These are phyloP conservation scores for Tineola bisselliella DNA, from an alignment of 2,888 invertebrate genomes.

Conservation along the genomic window DNA sequence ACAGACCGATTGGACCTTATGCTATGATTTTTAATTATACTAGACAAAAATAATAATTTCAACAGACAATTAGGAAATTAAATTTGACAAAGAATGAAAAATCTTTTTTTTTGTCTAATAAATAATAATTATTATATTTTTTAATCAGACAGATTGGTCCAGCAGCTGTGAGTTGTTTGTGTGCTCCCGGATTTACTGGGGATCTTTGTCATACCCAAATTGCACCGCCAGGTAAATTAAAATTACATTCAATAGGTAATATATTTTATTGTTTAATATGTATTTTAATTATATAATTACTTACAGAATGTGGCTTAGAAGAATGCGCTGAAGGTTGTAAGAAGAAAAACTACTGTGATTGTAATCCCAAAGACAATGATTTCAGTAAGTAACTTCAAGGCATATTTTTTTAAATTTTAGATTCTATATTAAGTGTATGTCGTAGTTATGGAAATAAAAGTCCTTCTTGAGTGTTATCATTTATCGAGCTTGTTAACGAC, in stretches of 20 bases:
- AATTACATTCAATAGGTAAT: not conserved
- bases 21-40: no score
- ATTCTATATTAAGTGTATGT: no score
- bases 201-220: constrained; percentile 75
- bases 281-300: constrained; percentile 5
- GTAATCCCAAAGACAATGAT: constrained; percentile 47
- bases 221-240: constrained; percentile 44
- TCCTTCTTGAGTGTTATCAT: no score
- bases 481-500: no score
- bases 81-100: no score
- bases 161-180: constrained; percentile 78
- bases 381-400: constrained; percentile 31
- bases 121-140: not conserved
- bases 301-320: constrained; percentile 51
- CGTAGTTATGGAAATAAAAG: no score
- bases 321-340: constrained; percentile 51
- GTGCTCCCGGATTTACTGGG: constrained; percentile 73
- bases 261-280: not conserved
- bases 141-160: constrained; percentile 77
- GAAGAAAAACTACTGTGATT: constrained; percentile 38
- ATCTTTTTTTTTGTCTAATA: not conserved
- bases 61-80: no score
- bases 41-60: no score
- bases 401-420: not conserved
- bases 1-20: no score